Percentiles rank a stretch among this genome's conserved stretches.
Conservation (phyloP, 2,797 vertebrate genomes). For the Syndactyla subalaris region DNA sequence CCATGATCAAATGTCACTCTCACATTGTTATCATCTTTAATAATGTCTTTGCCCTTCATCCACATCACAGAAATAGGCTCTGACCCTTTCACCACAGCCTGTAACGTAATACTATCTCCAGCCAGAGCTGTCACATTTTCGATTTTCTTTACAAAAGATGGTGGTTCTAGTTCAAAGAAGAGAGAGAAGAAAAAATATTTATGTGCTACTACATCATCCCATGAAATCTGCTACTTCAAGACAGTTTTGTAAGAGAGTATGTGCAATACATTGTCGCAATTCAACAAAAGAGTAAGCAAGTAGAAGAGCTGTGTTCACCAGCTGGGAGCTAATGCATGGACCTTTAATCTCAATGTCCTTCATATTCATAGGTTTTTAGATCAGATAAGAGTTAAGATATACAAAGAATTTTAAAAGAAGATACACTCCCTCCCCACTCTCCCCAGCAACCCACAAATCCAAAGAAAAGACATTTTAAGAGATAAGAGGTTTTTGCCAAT, state of each 20-base stretch:
- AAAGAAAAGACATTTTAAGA: conserved; percentile 10
- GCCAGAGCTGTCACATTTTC: conserved; percentile 90
- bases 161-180: conserved; percentile 86
- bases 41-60: conserved; percentile 92
- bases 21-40: conserved; percentile 90
- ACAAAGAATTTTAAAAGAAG: background rate
- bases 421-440: background rate
- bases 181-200: conserved; percentile 9
- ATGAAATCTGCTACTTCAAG: background rate
- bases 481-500: background rate
- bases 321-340: background rate
- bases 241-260: background rate
- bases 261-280: accelerated
- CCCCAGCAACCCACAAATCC: background rate
- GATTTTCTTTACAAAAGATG: conserved; percentile 92
- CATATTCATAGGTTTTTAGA: background rate
- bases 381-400: background rate
- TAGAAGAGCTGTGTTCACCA: background rate
- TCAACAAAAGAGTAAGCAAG: background rate
- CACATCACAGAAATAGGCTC: conserved; percentile 90
- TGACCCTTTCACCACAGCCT: conserved; percentile 91
- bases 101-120: conserved; percentile 87
- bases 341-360: background rate
- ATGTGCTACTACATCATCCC: background rate
- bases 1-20: conserved; percentile 89